A percentile compares a stretch with the other conserved stretches of the same genome.
Conservation (phyloP, 2,113 vertebrate species). For the Ovis aries region ARS-UI_Ramb_v3.0 NC_056057.1:39774501-39775000, state of each 20-base stretch:
- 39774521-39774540: conserved; percentile 77
- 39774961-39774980: neutral
- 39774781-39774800: neutral
- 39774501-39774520: conserved; percentile 67
- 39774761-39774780: neutral
- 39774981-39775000: neutral
- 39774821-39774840: neutral
- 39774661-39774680: conserved; percentile 56
- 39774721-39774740: neutral
- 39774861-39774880: neutral
- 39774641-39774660: conserved; percentile 59
- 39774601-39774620: conserved; percentile 52
- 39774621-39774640: conserved; percentile 57
- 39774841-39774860: neutral
- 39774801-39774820: neutral
- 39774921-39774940: neutral
- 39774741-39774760: neutral
- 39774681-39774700: conserved; percentile 45
- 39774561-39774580: conserved; percentile 76
- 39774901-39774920: neutral
- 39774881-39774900: neutral
- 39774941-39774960: neutral
- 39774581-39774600: conserved; percentile 53
- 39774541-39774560: conserved; percentile 76
- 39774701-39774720: neutral